phyloP scores from a whole-genome alignment of 2,888 invertebrate genomes.

The Nomada ferruginata region DNA sequence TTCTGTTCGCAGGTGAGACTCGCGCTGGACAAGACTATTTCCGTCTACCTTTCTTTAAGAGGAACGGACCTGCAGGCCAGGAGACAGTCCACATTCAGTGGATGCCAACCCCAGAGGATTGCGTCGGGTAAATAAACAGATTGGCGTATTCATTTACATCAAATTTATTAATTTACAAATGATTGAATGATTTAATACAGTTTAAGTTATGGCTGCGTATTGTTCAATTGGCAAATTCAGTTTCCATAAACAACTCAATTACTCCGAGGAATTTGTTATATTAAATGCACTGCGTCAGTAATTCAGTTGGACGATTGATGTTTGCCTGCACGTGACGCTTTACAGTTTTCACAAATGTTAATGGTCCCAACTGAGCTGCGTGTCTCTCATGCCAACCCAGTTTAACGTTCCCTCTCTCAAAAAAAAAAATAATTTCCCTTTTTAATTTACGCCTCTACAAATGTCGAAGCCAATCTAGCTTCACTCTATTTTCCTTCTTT shows the following conservation, averaged over 20 bases:
- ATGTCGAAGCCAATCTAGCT: neutral
- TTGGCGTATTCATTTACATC: neutral
- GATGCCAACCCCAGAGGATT: conserved; percentile 77
- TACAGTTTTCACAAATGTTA: neutral
- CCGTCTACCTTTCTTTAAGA: conserved; percentile 78
- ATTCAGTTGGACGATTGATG: no score
- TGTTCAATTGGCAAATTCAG: no score
- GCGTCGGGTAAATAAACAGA: conserved; percentile 74
- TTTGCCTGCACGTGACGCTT: neutral
- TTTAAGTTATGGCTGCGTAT: no score
- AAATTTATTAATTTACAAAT: neutral
- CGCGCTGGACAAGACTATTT: conserved; percentile 79
- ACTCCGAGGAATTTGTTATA: no score
- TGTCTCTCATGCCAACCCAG: neutral
- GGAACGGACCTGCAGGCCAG: conserved; percentile 76
- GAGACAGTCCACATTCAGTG: conserved; percentile 78
- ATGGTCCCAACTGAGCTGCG: neutral
- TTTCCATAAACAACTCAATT: no score
- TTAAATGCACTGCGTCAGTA: no score
- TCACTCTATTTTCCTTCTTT: neutral
- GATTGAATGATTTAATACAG: no score
- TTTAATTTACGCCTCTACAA: neutral
- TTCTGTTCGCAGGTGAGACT: conserved; percentile 74
- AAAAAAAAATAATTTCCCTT: neutral
- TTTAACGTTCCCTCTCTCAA: neutral